Evolutionary conservation across 2,797 vertebrate genomes (phyloP), one percentile per base, ranked within the genome.

Genomic region (Enteromius paludinosus): DNA sequence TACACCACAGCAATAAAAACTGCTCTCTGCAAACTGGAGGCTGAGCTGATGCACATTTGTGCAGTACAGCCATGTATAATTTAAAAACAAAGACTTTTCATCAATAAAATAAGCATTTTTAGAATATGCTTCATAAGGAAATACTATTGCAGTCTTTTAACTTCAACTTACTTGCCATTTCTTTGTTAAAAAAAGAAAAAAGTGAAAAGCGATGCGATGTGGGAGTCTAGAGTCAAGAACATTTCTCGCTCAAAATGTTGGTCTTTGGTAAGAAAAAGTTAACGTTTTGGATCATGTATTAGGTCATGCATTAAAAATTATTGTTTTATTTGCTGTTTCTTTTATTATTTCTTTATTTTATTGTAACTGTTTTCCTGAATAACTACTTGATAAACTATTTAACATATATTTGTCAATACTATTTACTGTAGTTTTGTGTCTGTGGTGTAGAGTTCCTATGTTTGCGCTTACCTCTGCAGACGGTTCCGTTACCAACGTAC

Each of bases 401-500:
- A 52, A 52, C 5, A 52, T 3, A 52, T 52, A 52, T 9, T 52
- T 52, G 49, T 18, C 18, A 20, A 52, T 20, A 20, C 18, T n/a
- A n/a, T n/a, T 17, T 45, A 28, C 15, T 71, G 43, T 49, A 49
- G 25, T 69, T 25, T 25, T 59, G 23, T 38, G 38, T 38, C 7
- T 38, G 23, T 61, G 18, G 12, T 56, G 7, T 25, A 10, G 4
- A 79, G n/a, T 2, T 33, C 12, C 17, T n/a, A 18, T 4, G 12
- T 54, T 65, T 4, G 15, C 9, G 0, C 89, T 90, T 90, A 99
- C 98, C 97, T 97, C 96, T 98, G 92, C 98, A 99, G 9, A 94
- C 88, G 0, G 97, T 99, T 12, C 98, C 98, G 1, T 99, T 99
- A 28, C 98, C 98, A 0, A 95, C 95, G 87, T 96, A 99, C 47